Percentiles rank a stretch among this genome's conserved stretches.
Evolutionary conservation across 2,113 vertebrate species (phyloP).

Genomic region (Apteryx owenii): DNA sequence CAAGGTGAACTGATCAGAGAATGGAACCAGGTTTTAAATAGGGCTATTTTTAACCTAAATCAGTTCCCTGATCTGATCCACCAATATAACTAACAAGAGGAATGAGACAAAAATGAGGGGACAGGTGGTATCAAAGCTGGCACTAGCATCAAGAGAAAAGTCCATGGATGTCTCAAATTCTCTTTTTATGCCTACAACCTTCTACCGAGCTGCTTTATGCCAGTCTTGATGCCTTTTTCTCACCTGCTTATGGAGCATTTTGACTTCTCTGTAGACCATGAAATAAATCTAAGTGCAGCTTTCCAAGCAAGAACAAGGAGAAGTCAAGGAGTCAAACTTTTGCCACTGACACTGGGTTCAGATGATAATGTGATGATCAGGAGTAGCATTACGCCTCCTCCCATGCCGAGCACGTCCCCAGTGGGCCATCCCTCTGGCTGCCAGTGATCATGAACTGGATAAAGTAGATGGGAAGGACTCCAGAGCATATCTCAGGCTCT

Average conservation of each 20-base stretch:
- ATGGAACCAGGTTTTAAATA: not conserved
- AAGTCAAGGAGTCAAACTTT: not conserved
- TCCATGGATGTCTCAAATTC: not conserved
- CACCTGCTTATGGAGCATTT: not conserved
- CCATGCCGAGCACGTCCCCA: not conserved
- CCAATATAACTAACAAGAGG: not conserved
- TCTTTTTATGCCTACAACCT: not conserved
- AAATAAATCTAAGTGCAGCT: not conserved
- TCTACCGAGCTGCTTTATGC: not conserved
- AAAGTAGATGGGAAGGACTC: not conserved
- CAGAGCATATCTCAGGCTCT: not conserved
- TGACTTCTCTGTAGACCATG: not conserved
- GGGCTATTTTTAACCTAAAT: not conserved
- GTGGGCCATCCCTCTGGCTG: not conserved
- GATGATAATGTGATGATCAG: rapidly evolving
- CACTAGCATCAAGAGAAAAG: not conserved
- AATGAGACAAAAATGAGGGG: not conserved
- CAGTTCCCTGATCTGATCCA: not conserved
- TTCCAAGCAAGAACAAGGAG: not conserved
- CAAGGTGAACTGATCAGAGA: not conserved
- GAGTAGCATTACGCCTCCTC: not conserved
- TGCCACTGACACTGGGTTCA: not conserved
- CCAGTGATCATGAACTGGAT: not conserved
- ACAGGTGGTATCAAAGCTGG: not conserved
- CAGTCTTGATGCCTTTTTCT: not conserved